phyloP scores from a whole-genome alignment of 2,888 invertebrate species.

The Aleiodes leptofemur region DNA sequence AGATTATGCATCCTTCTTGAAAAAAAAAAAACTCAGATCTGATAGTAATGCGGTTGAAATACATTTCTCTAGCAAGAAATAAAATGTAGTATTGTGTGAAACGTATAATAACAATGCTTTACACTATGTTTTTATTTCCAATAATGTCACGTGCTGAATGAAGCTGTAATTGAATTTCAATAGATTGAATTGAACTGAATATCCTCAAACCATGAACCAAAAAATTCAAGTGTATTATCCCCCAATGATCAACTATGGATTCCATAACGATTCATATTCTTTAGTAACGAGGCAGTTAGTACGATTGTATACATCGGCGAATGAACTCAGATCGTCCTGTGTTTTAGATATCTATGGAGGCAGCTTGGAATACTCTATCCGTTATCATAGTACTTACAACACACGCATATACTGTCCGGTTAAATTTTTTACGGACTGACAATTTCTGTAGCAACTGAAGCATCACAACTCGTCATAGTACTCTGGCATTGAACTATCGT shows the following conservation, averaged over 20 bases:
- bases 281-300: conserved; percentile 16
- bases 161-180: conserved; percentile 25
- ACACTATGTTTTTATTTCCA: conserved; percentile 5
- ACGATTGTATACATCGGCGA: neutral
- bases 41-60: no score
- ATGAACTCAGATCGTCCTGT: conserved; percentile 9
- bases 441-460: conserved; percentile 73
- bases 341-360: neutral
- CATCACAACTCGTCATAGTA: conserved; percentile 61
- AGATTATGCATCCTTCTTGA: no score
- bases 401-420: conserved; percentile 68
- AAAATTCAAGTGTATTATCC: conserved; percentile 37
- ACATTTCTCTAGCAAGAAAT: no score
- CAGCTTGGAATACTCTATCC: conserved; percentile 31
- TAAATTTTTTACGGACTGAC: conserved; percentile 74
- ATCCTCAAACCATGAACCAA: conserved; percentile 58
- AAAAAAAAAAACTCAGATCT: no score
- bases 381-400: conserved; percentile 66
- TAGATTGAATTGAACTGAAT: conserved; percentile 55
- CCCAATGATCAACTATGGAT: conserved; percentile 9
- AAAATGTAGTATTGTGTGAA: no score
- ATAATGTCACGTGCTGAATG: conserved; percentile 33
- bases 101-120: neutral
- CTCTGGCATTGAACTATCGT: conserved; percentile 51
- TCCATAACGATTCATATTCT: conserved; percentile 6